Base-by-base conservation (phyloP, 2,797 vertebrate genomes). In the Bovichtus diacanthus region DNA sequence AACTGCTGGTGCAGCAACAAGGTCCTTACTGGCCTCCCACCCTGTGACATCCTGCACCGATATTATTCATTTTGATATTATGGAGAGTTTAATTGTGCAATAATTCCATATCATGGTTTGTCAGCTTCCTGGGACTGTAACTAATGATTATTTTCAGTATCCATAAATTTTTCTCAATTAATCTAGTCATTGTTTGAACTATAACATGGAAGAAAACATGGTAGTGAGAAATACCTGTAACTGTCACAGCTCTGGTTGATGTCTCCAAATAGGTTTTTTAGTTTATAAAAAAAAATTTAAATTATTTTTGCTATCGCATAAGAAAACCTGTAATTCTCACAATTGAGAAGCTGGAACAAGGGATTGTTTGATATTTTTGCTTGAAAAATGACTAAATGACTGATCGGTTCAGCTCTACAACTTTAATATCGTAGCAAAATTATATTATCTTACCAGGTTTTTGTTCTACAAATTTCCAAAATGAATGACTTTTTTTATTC, bases 21-120 rank as follows among this genome's bases (percentile, higher is more conserved):
- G 19, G 44, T 49, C 25, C 21, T 58, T 23, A 47, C 62, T 68
- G 23, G 25, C 25, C 74, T 62, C 27, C 36, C 11, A 50, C 46
- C 8, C 1, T 16, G 3, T 27, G n/a, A 44, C 29, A n/a, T 38
- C 23, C 25, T 49, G 3, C 39, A 23, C n/a, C 1, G n/a, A 34
- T 18, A 23, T 4, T 55, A n/a, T 18, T 39, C 53, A 60, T 53
- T 60, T 38, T 29, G 18, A 16, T 25, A 36, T 43, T 11, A 27
- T 18, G 5, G 4, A 34, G 16, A 19, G 29, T 49, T 53, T 43
- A 15, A 51, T 46, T 38, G 31, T 38, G 44, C 46, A 38, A 31
- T 59, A 41, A 59, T 16, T 59, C 13, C 9, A 16, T 13, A 39
- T 58, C 5, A 21, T n/a, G 36, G 18, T 11, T 3, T 16, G 34